A percentile compares a stretch with the other conserved stretches of the same genome.
phyloP scores from a whole-genome alignment of 2,888 invertebrate genomes.

The Fragum sueziense region DNA sequence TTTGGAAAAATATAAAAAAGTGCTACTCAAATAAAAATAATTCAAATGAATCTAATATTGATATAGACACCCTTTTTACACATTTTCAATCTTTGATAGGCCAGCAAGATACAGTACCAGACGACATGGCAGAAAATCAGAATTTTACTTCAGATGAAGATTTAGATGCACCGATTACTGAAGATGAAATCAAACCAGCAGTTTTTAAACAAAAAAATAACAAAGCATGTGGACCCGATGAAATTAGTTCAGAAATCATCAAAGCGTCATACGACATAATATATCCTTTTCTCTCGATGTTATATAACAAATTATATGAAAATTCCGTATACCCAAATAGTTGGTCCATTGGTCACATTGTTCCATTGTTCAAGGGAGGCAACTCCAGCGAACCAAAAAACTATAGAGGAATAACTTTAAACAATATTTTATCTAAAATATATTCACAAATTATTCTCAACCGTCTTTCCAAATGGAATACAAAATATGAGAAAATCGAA shows the following conservation, averaged over 20 bases:
- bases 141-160: neutral
- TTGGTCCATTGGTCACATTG: neutral
- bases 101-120: neutral
- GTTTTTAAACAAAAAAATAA: slow-evolving; percentile 3
- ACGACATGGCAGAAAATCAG: neutral
- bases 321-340: neutral
- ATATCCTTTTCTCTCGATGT: too few relatives aligned
- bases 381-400: neutral
- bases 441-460: neutral
- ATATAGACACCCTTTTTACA: neutral
- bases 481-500: too few relatives aligned
- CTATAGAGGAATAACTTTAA: slow-evolving; percentile 6
- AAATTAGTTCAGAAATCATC: neutral
- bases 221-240: slow-evolving; percentile 2
- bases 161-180: slow-evolving; percentile 7
- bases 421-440: neutral
- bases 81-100: neutral
- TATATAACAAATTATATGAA: slow-evolving; percentile 4
- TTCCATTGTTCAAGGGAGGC: neutral
- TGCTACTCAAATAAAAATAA: too few relatives aligned
- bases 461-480: neutral
- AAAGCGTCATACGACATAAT: slow-evolving; percentile 6
- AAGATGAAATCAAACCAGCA: slow-evolving; percentile 4
- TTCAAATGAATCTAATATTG: too few relatives aligned
- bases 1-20: too few relatives aligned